Evolutionary conservation across 2,797 vertebrate genomes (phyloP), one percentile per base, ranked within the genome.

Genomic region (Caiman crocodilus): DNA sequence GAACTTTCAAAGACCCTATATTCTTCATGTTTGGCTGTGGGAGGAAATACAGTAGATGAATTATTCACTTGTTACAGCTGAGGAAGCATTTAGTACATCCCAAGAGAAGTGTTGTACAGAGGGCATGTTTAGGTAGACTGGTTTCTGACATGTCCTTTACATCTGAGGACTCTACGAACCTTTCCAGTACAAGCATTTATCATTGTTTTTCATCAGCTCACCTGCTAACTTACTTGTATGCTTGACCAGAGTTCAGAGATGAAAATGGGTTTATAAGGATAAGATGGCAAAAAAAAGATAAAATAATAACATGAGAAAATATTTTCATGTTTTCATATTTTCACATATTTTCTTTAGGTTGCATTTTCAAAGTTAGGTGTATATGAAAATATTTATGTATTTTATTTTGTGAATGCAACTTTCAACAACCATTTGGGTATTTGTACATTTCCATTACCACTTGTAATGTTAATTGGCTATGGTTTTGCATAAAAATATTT

Each of bases 61-160:
- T 99, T 98, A 99, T 98, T 99, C 98, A 98, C 98, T 97, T 96
- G 97, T 97, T 97, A 98, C 97, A 96, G 97, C 97, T 97, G 97
- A 98, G 97, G 97, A 98, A 97, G 96, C 98, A 98, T 98, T 99
- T 98, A 98, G 95, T 95, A 81, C 76, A 82, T 98, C 98, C 97
- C 97, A 95, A 93, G 97, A 98, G 98, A 97, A 94, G 90, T 92
- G 94, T 96, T 97, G 96, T 97, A 96, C 94, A 84, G 80, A 96
- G 97, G 95, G 93, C 96, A 96, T 90, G 97, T 94, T 96, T 86
- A 90, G 79, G 69, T 85, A 96, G 85, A 90, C 50, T 79, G 26
- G 28, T 55, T 94, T 96, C 67, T 95, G 82, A 84, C 57, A 84
- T 86, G 59, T 71, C 50, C 81, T 91, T 71, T 92, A 30, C 69